Evolutionary conservation across 2,888 invertebrate genomes (phyloP).

Genomic region (Mythimna vitellina): DNA sequence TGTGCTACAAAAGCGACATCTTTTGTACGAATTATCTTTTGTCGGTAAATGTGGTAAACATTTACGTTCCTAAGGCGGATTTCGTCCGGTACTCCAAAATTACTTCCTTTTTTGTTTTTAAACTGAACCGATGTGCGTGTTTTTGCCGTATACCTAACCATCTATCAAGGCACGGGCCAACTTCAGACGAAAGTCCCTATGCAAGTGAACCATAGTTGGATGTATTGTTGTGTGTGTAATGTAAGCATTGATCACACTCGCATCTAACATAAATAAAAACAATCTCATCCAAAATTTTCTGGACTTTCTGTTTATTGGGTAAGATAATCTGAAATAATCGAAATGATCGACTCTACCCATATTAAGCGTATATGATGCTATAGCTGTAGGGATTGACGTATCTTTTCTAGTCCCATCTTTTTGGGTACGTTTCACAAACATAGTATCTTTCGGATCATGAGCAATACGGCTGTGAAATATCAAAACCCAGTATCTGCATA

Average conservation of each 20-base stretch:
- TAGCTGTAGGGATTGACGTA: slow-evolving; percentile 1
- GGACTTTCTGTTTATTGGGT: background rate
- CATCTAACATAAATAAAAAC: slow-evolving; percentile 16
- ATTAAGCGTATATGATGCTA: slow-evolving; percentile 2
- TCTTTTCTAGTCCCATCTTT: slow-evolving; percentile 15
- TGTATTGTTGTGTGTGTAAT: background rate
- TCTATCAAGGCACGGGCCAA: slow-evolving; percentile 54
- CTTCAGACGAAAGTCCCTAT: slow-evolving; percentile 56
- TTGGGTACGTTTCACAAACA: slow-evolving; percentile 20
- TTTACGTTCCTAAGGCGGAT: slow-evolving; percentile 34
- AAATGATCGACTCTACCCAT: slow-evolving; percentile 5
- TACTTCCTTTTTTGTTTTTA: slow-evolving; percentile 38
- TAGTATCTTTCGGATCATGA: slow-evolving; percentile 9
- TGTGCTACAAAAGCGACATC: slow-evolving; percentile 47
- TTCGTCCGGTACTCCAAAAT: slow-evolving; percentile 33
- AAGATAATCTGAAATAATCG: background rate
- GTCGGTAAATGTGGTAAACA: slow-evolving; percentile 21
- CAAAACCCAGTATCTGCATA: no score
- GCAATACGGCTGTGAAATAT: no score
- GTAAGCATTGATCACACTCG: slow-evolving; percentile 28
- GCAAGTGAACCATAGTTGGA: slow-evolving; percentile 18
- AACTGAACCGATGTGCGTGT: slow-evolving; percentile 33
- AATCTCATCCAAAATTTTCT: background rate
- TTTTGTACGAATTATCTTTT: slow-evolving; percentile 27
- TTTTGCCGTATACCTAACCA: slow-evolving; percentile 35